Conservation (phyloP, 1,140 invertebrate species). For the Catajapyx aquilonaris region DNA sequence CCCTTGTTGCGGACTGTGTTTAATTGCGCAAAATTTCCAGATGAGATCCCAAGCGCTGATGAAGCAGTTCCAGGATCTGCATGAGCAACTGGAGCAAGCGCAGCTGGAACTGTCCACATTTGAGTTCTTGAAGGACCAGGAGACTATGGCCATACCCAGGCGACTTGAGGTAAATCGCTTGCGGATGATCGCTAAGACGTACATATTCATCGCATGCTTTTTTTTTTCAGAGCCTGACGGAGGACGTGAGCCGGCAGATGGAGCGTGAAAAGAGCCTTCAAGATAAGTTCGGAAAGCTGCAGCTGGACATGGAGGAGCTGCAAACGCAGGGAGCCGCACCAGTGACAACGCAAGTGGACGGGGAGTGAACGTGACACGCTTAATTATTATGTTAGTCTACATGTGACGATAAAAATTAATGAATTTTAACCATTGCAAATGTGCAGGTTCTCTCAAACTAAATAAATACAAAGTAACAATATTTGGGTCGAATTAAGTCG, state of each 20-base stretch:
- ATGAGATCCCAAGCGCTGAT: conserved; percentile 61
- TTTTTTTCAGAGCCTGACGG: conserved; percentile 48
- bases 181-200: not conserved
- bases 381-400: no score
- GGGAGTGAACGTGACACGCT: no score
- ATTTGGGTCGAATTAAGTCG: no score
- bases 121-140: conserved; percentile 70
- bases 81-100: conserved; percentile 76
- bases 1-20: not conserved
- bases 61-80: conserved; percentile 72
- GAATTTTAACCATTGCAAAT: no score
- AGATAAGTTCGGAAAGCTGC: conserved; percentile 45
- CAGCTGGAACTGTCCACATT: conserved; percentile 82
- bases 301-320: conserved; percentile 20
- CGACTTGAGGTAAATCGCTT: conserved; percentile 45
- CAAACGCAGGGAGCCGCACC: conserved; percentile 5
- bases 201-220: conserved; percentile 11
- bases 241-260: conserved; percentile 80
- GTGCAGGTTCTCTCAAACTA: no score
- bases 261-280: conserved; percentile 78
- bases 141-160: conserved; percentile 72
- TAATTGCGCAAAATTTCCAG: conserved; percentile 17
- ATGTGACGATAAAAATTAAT: no score
- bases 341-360: no score
- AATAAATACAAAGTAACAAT: no score